Evolutionary conservation across 2,888 invertebrate genomes (phyloP).

Genomic region (Leucoma salicis): DNA sequence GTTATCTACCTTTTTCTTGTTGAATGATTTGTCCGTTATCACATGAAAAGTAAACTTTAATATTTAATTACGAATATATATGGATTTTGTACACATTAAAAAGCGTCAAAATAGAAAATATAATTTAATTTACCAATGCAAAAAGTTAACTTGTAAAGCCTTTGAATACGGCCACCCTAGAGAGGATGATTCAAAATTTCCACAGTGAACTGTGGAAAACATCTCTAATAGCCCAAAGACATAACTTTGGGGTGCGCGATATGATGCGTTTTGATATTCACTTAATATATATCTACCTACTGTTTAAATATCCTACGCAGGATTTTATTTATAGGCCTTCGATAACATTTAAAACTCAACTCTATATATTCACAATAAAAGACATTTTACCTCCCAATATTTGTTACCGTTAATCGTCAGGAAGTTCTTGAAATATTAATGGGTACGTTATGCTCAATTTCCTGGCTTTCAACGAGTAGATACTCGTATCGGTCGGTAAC

Average conservation of each 20-base stretch:
- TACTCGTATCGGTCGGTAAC: conserved; percentile 72
- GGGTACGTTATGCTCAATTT: conserved; percentile 77
- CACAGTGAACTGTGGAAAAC: no score
- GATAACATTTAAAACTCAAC: conserved; percentile 29
- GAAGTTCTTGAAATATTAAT: conserved; percentile 78
- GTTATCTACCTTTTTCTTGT: no score
- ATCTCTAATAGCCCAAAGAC: no score
- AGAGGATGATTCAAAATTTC: conserved; percentile 69
- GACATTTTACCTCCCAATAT: conserved; percentile 22
- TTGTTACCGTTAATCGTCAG: conserved; percentile 59
- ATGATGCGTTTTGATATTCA: conserved; percentile 61
- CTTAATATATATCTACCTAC: conserved; percentile 37
- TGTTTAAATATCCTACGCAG: conserved; percentile 43
- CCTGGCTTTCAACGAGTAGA: conserved; percentile 72
- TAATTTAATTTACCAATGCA: no score
- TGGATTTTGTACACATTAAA: no score
- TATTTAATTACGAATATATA: no score
- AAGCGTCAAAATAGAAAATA: no score
- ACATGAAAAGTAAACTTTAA: no score
- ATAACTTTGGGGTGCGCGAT: conserved; percentile 63
- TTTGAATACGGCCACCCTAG: conserved; percentile 41
- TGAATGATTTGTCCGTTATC: no score
- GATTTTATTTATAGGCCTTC: conserved; percentile 40
- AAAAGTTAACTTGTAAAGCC: conserved; percentile 37
- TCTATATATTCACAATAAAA: conserved; percentile 28